These are phyloP conservation scores for Balearica regulorum DNA, from an alignment of 2,797 vertebrate genomes.

Conservation along the genomic window DNA sequence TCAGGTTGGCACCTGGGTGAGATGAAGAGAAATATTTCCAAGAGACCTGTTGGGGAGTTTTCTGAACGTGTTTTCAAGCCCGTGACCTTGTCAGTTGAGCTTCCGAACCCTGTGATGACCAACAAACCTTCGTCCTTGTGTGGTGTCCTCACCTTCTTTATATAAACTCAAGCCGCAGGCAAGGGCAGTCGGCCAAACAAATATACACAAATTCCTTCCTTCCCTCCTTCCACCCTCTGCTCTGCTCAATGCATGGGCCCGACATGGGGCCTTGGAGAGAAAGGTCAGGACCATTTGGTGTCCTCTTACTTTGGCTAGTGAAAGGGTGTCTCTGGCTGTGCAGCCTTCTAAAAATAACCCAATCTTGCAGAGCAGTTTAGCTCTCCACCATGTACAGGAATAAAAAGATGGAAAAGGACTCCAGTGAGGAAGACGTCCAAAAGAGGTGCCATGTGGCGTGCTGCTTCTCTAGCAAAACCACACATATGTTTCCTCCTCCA, in stretches of 20 bases:
- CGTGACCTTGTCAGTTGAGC: constrained; percentile 7
- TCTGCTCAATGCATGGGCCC: background rate
- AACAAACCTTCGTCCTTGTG: background rate
- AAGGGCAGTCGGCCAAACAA: constrained; percentile 3
- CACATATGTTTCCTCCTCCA: background rate
- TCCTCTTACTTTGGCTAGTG: constrained; percentile 53
- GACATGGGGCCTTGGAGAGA: constrained; percentile 23
- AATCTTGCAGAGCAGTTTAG: background rate
- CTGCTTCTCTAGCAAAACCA: background rate
- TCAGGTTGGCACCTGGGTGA: background rate
- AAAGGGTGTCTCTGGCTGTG: constrained; percentile 44
- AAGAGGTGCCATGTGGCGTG: accelerated
- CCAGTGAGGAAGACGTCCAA: background rate
- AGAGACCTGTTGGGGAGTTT: background rate
- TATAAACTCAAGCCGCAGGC: constrained; percentile 29
- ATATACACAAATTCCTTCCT: constrained; percentile 13
- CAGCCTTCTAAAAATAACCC: constrained; percentile 55
- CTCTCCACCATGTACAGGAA: background rate
- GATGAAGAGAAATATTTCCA: background rate
- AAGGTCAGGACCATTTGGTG: constrained; percentile 66
- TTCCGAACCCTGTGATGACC: background rate
- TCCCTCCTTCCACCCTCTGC: background rate
- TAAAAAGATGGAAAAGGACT: background rate
- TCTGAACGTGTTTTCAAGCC: background rate
- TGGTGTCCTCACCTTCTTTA: constrained; percentile 12